Base-by-base conservation (phyloP, 2,113 vertebrate genomes). In the Chloebia gouldiae region DNA sequence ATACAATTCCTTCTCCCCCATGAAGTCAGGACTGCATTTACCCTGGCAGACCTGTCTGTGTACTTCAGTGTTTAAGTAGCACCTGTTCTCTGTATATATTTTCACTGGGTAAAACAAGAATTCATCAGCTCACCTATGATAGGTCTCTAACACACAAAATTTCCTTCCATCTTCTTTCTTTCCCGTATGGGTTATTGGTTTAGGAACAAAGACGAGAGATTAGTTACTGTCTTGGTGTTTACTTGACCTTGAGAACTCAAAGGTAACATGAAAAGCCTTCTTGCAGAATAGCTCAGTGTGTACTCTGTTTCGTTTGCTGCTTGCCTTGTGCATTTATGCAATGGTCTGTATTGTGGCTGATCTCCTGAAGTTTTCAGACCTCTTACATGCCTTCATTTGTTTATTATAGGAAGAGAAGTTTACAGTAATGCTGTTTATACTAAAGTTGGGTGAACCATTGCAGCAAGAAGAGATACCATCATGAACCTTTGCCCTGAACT, bases 371-470 rank as follows among this genome's bases (percentile, higher is more conserved):
- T 54, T 86, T 92, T 95, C 82, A 56, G 86, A 79, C 73, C 77
- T 89, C 80, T 95, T 78, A 40, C 37, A 65, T 1, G 19, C 42
- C 33, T 95, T 79, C 33, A 42, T 77, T 88, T 92, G 49, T 92
- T 96, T 91, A 94, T 82, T 86, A 73, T 87, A 78, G 59, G 64
- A 85, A 54, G 37, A 88, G 39, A 22, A 87, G 71, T 92, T 96
- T 92, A 86, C 44, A 94, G 60, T 78, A 92, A 88, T 69, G 69
- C 53, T 96, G 93, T 93, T 97, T 97, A 93, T 88, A 75, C 53
- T 92, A 66, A 88, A 90, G 61, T 42, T 95, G 90, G 66, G 61
- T 86, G 71, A 95, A 63, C 63, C 33, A 56, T 77, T 88, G 85
- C 44, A 92, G 66, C 73, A 64, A 49, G 63, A 73, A 75, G 68